Percentiles rank a stretch among this genome's conserved stretches.
Conservation (phyloP, 2,113 vertebrate genomes). For the Carassius carassius region DNA sequence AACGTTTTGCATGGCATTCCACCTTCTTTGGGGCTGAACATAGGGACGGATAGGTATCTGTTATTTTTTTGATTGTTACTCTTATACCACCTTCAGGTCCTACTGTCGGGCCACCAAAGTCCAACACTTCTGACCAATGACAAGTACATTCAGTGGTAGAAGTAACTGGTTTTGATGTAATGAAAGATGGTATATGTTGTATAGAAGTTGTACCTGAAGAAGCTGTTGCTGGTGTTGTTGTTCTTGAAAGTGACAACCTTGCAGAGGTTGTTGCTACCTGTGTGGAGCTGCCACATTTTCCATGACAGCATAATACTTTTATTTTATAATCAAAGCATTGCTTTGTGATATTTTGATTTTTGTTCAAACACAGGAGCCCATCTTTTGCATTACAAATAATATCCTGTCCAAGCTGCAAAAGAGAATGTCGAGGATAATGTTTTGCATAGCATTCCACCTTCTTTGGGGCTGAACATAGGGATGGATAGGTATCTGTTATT, state of each 20-base stretch:
- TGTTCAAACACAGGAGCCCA: slow-evolving; percentile 64
- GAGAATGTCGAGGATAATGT: background rate
- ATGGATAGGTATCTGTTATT: slow-evolving; percentile 11
- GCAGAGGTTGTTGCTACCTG: background rate
- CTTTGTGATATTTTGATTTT: slow-evolving; percentile 56
- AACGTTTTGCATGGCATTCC: slow-evolving; percentile 43
- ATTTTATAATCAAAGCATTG: slow-evolving; percentile 67
- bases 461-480: slow-evolving; percentile 3
- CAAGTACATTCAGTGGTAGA: background rate
- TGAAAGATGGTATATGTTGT: background rate
- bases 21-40: slow-evolving; percentile 17
- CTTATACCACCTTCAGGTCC: slow-evolving; percentile 40
- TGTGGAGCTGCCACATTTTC: background rate
- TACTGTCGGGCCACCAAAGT: slow-evolving; percentile 26
- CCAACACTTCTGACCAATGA: slow-evolving; percentile 25
- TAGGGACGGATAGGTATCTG: background rate
- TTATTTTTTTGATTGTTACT: slow-evolving; percentile 44
- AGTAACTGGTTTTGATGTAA: background rate
- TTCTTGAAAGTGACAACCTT: background rate
- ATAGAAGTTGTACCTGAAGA: background rate
- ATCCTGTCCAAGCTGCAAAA: slow-evolving; percentile 53
- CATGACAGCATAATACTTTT: slow-evolving; percentile 59
- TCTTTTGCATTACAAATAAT: slow-evolving; percentile 34
- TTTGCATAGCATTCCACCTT: slow-evolving; percentile 45
- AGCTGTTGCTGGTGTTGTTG: background rate